phyloP scores from a whole-genome alignment of 2,888 invertebrate species.

The Exephanes ischioxanthus region DNA sequence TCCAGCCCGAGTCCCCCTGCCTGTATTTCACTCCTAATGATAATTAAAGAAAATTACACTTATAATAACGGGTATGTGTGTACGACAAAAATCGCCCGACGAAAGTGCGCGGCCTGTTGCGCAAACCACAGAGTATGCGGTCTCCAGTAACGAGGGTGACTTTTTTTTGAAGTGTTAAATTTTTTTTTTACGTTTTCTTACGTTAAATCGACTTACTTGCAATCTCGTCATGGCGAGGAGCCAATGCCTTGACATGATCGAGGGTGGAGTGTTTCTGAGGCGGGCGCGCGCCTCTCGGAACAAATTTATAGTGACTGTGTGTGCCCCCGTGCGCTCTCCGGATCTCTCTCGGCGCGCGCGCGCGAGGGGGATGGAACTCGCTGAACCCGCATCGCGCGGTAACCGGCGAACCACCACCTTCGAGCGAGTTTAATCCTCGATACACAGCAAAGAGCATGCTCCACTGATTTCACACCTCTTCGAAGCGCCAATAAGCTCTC shows the following conservation, averaged over 20 bases:
- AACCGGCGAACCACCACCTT: conserved; percentile 61
- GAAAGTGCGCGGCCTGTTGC: background rate
- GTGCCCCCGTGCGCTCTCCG: conserved; percentile 23
- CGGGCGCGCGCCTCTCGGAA: conserved; percentile 82
- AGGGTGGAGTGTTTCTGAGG: conserved; percentile 84
- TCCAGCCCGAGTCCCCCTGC: background rate
- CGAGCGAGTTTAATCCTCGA: conserved; percentile 44
- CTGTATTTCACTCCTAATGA: conserved; percentile 4
- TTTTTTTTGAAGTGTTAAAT: background rate
- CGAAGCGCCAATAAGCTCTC: conserved; percentile 22
- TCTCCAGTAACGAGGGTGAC: background rate
- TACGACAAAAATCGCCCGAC: background rate
- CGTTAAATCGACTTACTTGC: conserved; percentile 69
- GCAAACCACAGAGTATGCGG: background rate
- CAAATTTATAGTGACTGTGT: conserved; percentile 81
- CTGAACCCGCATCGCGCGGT: conserved; percentile 49
- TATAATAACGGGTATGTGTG: background rate
- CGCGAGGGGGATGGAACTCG: conserved; percentile 79
- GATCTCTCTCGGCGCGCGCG: conserved; percentile 60
- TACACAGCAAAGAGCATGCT: conserved; percentile 29
- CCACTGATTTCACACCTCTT: conserved; percentile 58
- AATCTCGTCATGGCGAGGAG: conserved; percentile 71
- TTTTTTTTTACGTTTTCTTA: background rate
- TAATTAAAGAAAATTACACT: conserved; percentile 9
- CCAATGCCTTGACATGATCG: conserved; percentile 76